phyloP scores from a whole-genome alignment of 2,888 invertebrate genomes.

The Furcula furcula region DNA sequence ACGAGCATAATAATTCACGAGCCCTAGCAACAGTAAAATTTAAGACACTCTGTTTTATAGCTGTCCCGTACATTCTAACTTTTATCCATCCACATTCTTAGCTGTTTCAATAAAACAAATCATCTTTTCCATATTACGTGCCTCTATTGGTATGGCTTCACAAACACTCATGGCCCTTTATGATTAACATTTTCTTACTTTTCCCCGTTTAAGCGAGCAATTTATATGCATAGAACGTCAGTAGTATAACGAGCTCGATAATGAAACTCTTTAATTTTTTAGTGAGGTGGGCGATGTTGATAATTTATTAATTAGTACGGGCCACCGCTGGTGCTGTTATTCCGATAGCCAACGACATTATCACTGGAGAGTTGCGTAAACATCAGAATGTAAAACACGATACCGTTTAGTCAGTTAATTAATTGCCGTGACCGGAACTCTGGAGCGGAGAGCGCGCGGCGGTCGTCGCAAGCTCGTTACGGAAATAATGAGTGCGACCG shows the following conservation, averaged over 20 bases:
- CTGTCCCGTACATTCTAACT: conserved; percentile 35
- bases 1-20: conserved; percentile 57
- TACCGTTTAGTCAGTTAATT: conserved; percentile 79
- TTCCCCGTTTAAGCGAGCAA: conserved; percentile 65
- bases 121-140: conserved; percentile 2
- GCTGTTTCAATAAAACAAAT: conserved; percentile 11
- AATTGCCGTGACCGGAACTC: conserved; percentile 70
- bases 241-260: conserved; percentile 63
- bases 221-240: conserved; percentile 68
- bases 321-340: conserved; percentile 61
- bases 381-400: conserved; percentile 78
- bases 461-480: conserved; percentile 70
- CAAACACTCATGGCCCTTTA: conserved; percentile 10
- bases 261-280: conserved; percentile 74
- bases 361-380: conserved; percentile 76
- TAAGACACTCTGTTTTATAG: conserved; percentile 41
- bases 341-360: conserved; percentile 68
- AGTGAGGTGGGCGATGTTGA: conserved; percentile 67
- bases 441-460: conserved; percentile 45
- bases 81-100: conserved; percentile 9
- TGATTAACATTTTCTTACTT: conserved; percentile 43
- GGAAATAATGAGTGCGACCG: conserved; percentile 73
- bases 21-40: conserved; percentile 50
- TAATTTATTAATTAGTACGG: conserved; percentile 76
- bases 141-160: background rate